A percentile compares a stretch with the other conserved stretches of the same genome.
These are phyloP conservation scores for Pluvianellus socialis DNA, from an alignment of 2,113 vertebrate species.

Conservation along the genomic window DNA sequence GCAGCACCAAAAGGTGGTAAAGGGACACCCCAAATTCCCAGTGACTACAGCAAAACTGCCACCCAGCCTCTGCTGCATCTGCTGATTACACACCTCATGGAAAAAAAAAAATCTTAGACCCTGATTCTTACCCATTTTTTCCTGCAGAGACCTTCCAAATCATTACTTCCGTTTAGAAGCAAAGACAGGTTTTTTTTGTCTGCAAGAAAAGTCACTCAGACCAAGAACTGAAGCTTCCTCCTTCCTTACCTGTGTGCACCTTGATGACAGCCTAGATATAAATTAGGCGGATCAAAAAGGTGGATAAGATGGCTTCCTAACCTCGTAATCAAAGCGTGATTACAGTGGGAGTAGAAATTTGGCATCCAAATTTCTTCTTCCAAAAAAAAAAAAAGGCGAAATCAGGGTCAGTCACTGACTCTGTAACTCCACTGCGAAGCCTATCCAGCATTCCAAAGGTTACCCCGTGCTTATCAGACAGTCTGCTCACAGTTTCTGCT, in stretches of 20 bases:
- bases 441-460: background rate
- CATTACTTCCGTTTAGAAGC: background rate
- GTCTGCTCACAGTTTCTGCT: background rate
- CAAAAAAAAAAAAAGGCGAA: background rate
- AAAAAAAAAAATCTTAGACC: background rate
- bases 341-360: background rate
- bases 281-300: background rate
- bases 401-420: background rate
- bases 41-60: background rate
- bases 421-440: fast-evolving
- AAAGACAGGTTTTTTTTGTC: background rate
- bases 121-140: background rate
- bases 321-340: background rate
- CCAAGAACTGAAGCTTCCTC: background rate
- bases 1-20: background rate
- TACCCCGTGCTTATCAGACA: background rate
- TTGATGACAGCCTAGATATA: background rate
- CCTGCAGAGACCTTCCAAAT: background rate
- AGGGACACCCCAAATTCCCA: background rate
- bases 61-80: background rate
- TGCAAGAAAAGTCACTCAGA: background rate
- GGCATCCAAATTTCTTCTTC: background rate
- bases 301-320: background rate
- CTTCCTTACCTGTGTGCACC: background rate
- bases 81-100: background rate